Base-by-base conservation (phyloP, 2,113 vertebrate species). In the Alouatta palliata region DNA sequence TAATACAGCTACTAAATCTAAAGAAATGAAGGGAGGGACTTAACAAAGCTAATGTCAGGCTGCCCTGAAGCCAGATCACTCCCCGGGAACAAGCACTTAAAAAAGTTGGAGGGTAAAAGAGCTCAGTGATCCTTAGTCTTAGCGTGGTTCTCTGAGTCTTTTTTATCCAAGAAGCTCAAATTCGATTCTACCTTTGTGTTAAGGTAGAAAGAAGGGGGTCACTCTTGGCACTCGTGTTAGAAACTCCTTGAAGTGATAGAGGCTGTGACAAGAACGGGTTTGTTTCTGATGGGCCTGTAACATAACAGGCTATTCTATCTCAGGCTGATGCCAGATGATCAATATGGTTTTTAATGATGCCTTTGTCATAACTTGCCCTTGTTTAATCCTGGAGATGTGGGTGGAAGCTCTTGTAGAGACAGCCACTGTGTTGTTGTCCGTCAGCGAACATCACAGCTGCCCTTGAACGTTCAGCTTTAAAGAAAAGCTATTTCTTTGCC, bases 301-400 rank as follows among this genome's bases (percentile, higher is more conserved):
- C 10, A 0, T 19, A 30, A 11, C 2, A 2, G 30, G 8, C 4
- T 1, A n/a, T 3, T 47, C 23, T n/a, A 2, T 8, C 21, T 1
- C 40, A 23, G 25, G 20, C 45, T 10, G 2, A 3, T 0, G 25
- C 4, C 75, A 19, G 43, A 21, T 11, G n/a, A 21, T 21, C 2
- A 2, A 25, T 1, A 0, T 0, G 9, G 0, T 3, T 14, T 25
- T 21, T 20, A 5, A 2, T 1, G 32, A 6, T 16, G 23, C 16
- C n/a, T 35, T 8, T 25, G 4, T 27, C 40, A 0, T 3, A 6
- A 2, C 11, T 0, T 9, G 13, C 3, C 0, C n/a, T 21, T 19
- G 43, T 8, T 85, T 6, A 12, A 16, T 35, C 64, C 27, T 13
- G 5, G 40, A n/a, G 30, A 2, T 14, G 2, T 32, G 58, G 70